These are phyloP conservation scores for Brassicogethes aeneus DNA, from an alignment of 2,888 invertebrate genomes.

Conservation along the genomic window DNA sequence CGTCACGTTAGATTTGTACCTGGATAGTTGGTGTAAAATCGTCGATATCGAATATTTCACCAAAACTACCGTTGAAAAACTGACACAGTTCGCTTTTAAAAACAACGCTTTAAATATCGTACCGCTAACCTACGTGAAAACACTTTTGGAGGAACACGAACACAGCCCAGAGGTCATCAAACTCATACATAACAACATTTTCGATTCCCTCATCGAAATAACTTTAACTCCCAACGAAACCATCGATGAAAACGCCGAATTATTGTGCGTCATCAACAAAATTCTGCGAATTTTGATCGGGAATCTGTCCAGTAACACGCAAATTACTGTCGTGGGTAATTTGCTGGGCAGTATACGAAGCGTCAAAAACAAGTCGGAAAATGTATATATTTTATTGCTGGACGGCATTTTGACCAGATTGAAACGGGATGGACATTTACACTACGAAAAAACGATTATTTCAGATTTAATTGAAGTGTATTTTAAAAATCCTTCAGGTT, in stretches of 20 bases:
- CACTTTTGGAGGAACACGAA: slow-evolving; percentile 10
- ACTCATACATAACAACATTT: slow-evolving; percentile 1
- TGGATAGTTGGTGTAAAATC: slow-evolving; percentile 43
- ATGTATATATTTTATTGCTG: slow-evolving; percentile 39
- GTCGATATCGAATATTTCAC: slow-evolving; percentile 45
- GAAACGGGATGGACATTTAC: slow-evolving; percentile 36
- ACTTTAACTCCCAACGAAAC: background rate
- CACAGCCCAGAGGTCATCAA: slow-evolving; percentile 2
- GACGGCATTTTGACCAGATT: slow-evolving; percentile 47
- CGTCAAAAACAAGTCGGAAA: slow-evolving; percentile 7
- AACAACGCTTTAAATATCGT: slow-evolving; percentile 18
- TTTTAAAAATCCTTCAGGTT: slow-evolving; percentile 9
- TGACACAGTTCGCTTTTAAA: slow-evolving; percentile 25
- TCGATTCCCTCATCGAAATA: background rate
- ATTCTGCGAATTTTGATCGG: slow-evolving; percentile 42
- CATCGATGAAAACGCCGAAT: slow-evolving; percentile 11
- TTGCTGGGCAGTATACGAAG: slow-evolving; percentile 31
- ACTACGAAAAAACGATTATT: slow-evolving; percentile 35
- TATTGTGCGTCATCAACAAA: slow-evolving; percentile 32
- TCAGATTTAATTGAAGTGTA: slow-evolving; percentile 36
- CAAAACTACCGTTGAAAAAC: slow-evolving; percentile 33
- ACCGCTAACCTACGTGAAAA: slow-evolving; percentile 26
- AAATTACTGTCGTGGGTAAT: slow-evolving; percentile 40
- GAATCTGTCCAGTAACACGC: slow-evolving; percentile 37
- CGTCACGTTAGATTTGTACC: slow-evolving; percentile 21